A percentile compares a stretch with the other conserved stretches of the same genome.
Evolutionary conservation across 2,888 invertebrate species (phyloP).

Genomic region (Choristoneura rosaceana): DNA sequence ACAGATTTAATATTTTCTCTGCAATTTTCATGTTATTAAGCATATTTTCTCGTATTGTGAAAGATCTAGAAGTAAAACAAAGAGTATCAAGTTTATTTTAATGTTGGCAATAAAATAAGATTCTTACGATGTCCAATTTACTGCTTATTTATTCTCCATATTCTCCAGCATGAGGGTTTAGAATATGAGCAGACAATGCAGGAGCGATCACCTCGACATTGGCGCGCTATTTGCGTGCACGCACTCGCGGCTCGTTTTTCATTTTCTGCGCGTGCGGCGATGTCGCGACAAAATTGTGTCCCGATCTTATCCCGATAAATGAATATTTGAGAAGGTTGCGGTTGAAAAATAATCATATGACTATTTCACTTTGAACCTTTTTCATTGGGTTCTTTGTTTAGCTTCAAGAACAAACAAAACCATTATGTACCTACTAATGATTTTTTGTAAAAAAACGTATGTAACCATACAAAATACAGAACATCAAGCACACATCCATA

Average conservation of each 20-base stretch:
- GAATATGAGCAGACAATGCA: conserved; percentile 54
- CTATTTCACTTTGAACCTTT: neutral
- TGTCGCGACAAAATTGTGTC: neutral
- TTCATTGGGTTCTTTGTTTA: neutral
- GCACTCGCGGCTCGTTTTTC: conserved; percentile 62
- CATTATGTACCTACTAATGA: too few species aligned
- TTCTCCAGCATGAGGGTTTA: neutral
- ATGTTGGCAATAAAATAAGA: neutral
- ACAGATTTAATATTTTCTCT: neutral
- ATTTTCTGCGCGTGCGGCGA: conserved; percentile 50
- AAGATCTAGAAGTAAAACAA: neutral
- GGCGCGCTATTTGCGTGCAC: conserved; percentile 67
- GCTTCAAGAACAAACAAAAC: too few species aligned
- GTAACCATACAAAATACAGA: too few species aligned
- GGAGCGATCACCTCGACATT: conserved; percentile 75
- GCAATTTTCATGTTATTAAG: neutral
- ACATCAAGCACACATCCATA: too few species aligned
- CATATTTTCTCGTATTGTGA: neutral
- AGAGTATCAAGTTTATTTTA: neutral
- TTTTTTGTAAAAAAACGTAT: too few species aligned
- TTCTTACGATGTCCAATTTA: neutral
- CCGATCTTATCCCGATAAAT: conserved; percentile 5
- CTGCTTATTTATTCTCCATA: neutral
- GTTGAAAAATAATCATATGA: too few species aligned
- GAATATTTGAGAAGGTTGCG: conserved; percentile 22